These are phyloP conservation scores for Rachycentron canadum DNA, from an alignment of 2,797 vertebrate genomes.

Conservation along the genomic window DNA sequence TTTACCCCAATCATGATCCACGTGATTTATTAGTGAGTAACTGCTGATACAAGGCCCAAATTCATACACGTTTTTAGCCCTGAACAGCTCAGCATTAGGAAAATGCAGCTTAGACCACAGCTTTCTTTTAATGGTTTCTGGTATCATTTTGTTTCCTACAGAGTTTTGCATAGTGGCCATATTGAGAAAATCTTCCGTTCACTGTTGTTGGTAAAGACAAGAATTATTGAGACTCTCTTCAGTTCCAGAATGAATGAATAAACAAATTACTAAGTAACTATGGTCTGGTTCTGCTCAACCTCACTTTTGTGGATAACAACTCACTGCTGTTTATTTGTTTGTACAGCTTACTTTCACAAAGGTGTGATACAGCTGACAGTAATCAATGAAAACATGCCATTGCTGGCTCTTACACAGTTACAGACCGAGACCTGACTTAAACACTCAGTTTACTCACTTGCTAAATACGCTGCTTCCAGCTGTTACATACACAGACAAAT, in stretches of 20 bases:
- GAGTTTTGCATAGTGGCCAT: background rate
- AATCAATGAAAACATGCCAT: background rate
- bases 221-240: background rate
- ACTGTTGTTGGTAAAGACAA: background rate
- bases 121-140: constrained; percentile 7
- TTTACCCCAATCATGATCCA: background rate
- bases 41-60: background rate
- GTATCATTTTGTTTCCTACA: background rate
- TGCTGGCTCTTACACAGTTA: background rate
- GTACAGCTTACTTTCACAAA: constrained; percentile 6
- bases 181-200: constrained; percentile 4
- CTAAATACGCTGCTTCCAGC: background rate
- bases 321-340: constrained; percentile 10
- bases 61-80: constrained; percentile 13
- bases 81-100: constrained; percentile 12
- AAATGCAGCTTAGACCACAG: background rate
- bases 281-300: background rate
- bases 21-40: background rate
- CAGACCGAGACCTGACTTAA: constrained; percentile 1
- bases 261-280: background rate
- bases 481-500: background rate
- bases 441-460: background rate
- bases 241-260: background rate
- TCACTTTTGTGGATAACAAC: constrained; percentile 3
- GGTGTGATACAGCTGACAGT: constrained; percentile 3